Conservation (phyloP, 1,140 invertebrate species). For the Popillia japonica region DNA sequence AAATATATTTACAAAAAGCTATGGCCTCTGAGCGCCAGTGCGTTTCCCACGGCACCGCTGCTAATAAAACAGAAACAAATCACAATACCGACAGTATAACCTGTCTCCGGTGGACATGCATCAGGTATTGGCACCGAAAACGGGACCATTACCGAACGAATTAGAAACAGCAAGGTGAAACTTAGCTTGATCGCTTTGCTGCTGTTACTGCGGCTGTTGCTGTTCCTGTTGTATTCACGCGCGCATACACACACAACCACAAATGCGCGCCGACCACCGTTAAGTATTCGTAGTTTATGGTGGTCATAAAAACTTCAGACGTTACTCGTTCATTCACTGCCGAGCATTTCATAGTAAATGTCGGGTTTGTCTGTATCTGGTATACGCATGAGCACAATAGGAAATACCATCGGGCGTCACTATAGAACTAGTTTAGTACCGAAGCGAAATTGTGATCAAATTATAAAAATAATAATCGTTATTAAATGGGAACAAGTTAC, state of each 20-base stretch:
- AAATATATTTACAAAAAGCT: neutral
- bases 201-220: slow-evolving; percentile 22
- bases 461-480: neutral
- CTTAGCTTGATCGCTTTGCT: slow-evolving; percentile 1
- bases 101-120: neutral
- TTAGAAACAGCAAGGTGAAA: slow-evolving; percentile 17
- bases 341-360: slow-evolving; percentile 19
- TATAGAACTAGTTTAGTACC: neutral
- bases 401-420: neutral
- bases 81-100: neutral
- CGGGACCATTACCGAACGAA: slow-evolving; percentile 25
- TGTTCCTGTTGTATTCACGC: slow-evolving; percentile 20
- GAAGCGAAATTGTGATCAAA: neutral
- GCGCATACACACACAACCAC: slow-evolving; percentile 28
- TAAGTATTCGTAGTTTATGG: slow-evolving; percentile 33
- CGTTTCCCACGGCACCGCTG: neutral
- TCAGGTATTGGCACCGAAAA: slow-evolving; percentile 21
- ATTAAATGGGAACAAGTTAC: no score
- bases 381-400: slow-evolving; percentile 17
- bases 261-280: slow-evolving; percentile 29
- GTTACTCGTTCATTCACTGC: slow-evolving; percentile 26
- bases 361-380: slow-evolving; percentile 18
- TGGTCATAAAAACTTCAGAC: slow-evolving; percentile 32
- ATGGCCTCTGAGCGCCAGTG: neutral
- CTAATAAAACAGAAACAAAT: slow-evolving; percentile 13